Evolutionary conservation across 1,140 invertebrate genomes (phyloP).

Genomic region (Halyomorpha halys): DNA sequence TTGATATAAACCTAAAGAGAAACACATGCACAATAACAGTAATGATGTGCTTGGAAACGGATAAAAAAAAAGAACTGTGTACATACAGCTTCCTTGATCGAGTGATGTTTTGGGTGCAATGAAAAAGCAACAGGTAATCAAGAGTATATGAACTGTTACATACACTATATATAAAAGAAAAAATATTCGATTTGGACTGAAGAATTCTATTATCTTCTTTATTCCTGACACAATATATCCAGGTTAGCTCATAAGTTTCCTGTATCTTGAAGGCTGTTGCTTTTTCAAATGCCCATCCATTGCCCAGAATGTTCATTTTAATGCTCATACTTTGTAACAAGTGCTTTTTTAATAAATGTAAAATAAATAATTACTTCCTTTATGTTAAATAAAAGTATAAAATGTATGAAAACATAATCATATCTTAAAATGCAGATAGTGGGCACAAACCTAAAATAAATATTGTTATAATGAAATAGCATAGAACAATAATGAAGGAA

Average conservation of each 20-base stretch:
- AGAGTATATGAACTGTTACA: no score
- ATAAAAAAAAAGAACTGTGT: neutral
- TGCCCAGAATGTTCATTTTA: neutral
- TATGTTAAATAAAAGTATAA: slow-evolving; percentile 4
- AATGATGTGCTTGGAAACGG: neutral
- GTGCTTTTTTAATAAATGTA: slow-evolving; percentile 17
- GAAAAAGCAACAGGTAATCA: no score
- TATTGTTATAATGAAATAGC: no score
- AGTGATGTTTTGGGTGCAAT: neutral
- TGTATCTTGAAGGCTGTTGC: no score
- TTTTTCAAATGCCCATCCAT: no score
- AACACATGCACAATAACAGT: slow-evolving; percentile 17
- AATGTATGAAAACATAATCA: slow-evolving; percentile 15
- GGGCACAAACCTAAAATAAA: slow-evolving; percentile 9
- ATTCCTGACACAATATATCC: no score
- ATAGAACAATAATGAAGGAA: no score
- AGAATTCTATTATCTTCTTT: no score
- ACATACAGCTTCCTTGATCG: slow-evolving; percentile 12
- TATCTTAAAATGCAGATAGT: slow-evolving; percentile 13
- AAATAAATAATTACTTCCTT: slow-evolving; percentile 5
- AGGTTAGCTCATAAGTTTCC: no score
- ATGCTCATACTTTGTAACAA: slow-evolving; percentile 17
- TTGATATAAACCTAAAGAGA: neutral
- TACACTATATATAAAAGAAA: no score
- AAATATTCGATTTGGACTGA: no score